phyloP scores from a whole-genome alignment of 2,113 vertebrate species.

The Fregata magnificens region DNA sequence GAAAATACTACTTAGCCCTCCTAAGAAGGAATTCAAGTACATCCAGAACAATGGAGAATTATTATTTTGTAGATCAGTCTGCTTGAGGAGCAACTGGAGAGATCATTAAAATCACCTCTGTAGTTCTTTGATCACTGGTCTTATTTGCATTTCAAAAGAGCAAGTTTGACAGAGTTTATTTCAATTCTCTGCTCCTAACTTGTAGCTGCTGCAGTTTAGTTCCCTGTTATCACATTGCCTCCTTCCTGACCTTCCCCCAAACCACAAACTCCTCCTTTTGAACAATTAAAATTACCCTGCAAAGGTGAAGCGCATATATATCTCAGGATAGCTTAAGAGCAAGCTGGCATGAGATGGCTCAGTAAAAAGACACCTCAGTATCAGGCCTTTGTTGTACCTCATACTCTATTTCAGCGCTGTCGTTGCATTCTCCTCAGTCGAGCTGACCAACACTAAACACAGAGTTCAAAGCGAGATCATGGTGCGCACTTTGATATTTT shows the following conservation, averaged over 20 bases:
- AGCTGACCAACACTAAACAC: background rate
- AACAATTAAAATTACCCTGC: background rate
- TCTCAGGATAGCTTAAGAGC: background rate
- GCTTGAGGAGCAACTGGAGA: background rate
- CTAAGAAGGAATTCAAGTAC: background rate
- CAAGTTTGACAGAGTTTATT: background rate
- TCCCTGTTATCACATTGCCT: background rate
- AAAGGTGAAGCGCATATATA: background rate
- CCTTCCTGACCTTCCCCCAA: background rate
- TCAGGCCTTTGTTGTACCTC: background rate
- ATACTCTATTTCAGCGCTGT: background rate
- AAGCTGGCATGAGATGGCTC: background rate
- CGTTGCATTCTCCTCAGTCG: fast-evolving
- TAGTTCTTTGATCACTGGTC: background rate
- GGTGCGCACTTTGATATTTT: background rate
- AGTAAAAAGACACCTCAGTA: background rate
- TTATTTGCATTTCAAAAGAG: constrained; percentile 12
- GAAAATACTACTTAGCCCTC: background rate
- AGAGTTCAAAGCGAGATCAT: fast-evolving
- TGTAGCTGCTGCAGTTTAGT: background rate
- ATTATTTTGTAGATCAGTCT: background rate
- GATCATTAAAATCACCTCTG: background rate
- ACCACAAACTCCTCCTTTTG: background rate
- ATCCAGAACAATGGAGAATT: background rate
- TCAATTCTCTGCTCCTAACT: background rate